A percentile compares a stretch with the other conserved stretches of the same genome.
Evolutionary conservation across 2,888 invertebrate species (phyloP).

Genomic region (Agonum fuliginosum): DNA sequence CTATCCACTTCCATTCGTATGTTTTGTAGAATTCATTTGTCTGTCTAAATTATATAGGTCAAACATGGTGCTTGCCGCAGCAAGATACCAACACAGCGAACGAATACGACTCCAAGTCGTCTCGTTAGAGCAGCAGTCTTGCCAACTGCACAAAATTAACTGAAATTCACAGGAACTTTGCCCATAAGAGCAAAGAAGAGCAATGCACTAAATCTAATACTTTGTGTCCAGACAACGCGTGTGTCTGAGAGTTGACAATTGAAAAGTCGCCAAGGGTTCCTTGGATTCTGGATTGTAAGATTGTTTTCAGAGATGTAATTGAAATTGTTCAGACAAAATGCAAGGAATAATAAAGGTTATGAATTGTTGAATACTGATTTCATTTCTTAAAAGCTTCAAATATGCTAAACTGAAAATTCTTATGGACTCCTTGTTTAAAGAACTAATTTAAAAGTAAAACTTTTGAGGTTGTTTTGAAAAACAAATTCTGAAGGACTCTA

Average conservation of each 20-base stretch:
- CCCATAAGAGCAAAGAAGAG: constrained; percentile 32
- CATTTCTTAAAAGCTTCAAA: neutral
- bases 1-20: neutral
- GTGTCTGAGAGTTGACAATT: neutral
- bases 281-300: neutral
- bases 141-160: constrained; percentile 49
- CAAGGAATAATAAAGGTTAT: too few species aligned
- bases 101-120: neutral
- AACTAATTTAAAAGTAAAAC: too few species aligned
- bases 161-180: constrained; percentile 47
- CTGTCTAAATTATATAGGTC: constrained; percentile 41
- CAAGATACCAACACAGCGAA: neutral
- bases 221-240: constrained; percentile 21
- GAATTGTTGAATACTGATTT: neutral
- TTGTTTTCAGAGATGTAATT: too few species aligned
- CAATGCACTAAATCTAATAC: constrained; percentile 42
- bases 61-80: constrained; percentile 24
- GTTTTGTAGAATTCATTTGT: constrained; percentile 40
- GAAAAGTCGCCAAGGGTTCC: neutral
- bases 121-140: constrained; percentile 40
- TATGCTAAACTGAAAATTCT: too few species aligned
- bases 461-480: too few species aligned
- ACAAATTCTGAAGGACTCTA: too few species aligned
- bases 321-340: too few species aligned
- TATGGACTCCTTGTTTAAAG: too few species aligned